phyloP scores from a whole-genome alignment of 2,797 vertebrate species.

The Notolabrus celidotus region DNA sequence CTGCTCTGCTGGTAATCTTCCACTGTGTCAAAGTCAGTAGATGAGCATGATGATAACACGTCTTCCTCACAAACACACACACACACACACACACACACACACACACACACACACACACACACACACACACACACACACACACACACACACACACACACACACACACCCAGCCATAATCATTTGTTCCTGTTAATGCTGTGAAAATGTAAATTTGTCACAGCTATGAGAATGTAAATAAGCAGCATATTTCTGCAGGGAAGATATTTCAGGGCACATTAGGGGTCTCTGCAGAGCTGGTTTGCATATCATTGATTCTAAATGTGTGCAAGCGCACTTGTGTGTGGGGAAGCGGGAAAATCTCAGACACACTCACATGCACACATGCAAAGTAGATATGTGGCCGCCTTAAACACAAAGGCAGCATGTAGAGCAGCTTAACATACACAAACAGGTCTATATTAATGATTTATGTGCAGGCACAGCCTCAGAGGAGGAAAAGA shows the following conservation, averaged over 20 bases:
- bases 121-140: background rate
- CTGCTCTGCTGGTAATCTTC: constrained; percentile 59
- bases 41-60: constrained; percentile 59
- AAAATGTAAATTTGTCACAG: constrained; percentile 63
- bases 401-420: constrained; percentile 3
- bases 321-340: constrained; percentile 26
- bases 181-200: constrained; percentile 63
- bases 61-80: background rate
- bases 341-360: constrained; percentile 14
- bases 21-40: constrained; percentile 66
- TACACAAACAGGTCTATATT: constrained; percentile 33
- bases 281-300: constrained; percentile 55
- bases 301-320: constrained; percentile 76
- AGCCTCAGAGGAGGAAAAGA: constrained; percentile 12
- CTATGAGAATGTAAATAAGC: constrained; percentile 62
- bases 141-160: constrained; percentile 2
- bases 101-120: constrained; percentile 16
- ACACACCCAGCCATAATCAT: constrained; percentile 46
- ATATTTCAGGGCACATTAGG: constrained; percentile 72
- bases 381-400: constrained; percentile 16
- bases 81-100: constrained; percentile 1
- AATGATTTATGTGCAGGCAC: constrained; percentile 49
- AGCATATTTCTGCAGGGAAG: constrained; percentile 50
- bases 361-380: constrained; percentile 23
- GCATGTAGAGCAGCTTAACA: constrained; percentile 37